Base-by-base conservation (phyloP, 1,140 invertebrate genomes). In the honey bee (Apis mellifera) region DNA sequence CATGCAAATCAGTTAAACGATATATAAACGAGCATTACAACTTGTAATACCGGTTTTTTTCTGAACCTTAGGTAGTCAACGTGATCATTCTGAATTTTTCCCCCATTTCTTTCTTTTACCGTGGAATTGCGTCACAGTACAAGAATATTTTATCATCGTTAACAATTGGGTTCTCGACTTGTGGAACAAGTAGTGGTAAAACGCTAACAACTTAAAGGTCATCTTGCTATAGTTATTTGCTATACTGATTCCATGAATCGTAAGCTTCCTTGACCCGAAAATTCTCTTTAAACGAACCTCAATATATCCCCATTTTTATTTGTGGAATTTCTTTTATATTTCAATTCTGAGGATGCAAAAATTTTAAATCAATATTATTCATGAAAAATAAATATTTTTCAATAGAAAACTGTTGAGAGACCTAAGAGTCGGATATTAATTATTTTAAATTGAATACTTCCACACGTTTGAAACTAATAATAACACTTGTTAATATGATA, bases 181-280 rank as follows among this genome's bases (percentile, higher is more conserved):
- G 50, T 52, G 50, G 9, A 55, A 77, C 50, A 52, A 32, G 62
- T 23, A 32, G 9, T 62, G 11, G 8, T 64, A 54, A 66, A 42
- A 68, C 3, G 62, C 62, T 26, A 21, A 50, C 52, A 26, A 50
- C 7, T 15, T 69, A 42, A 42, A 78, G 17, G 65, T 54, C 54
- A n/a, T 17, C 11, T 42, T n/a, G 62, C 7, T 54, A 32, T 62
- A 42, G 17, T 26, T 21, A 59, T 7, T 55, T 26, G 19, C 19
- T 59, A 48, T 48, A 74, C 57, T n/a, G 23, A 42, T 64, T 64
- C 78, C 59, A 9, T 26, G 69, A 64, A 64, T 42, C 59, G 19
- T 65, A 15, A 48, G 26, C 32, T 73, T 64, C 78, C 78, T 79
- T 79, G 78, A 79, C 78, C 78, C 57, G 13, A 72, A 79, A 72